Percentiles rank a stretch among this genome's conserved stretches.
phyloP scores from a whole-genome alignment of 2,113 vertebrate genomes.

The Rattus rattus region DNA sequence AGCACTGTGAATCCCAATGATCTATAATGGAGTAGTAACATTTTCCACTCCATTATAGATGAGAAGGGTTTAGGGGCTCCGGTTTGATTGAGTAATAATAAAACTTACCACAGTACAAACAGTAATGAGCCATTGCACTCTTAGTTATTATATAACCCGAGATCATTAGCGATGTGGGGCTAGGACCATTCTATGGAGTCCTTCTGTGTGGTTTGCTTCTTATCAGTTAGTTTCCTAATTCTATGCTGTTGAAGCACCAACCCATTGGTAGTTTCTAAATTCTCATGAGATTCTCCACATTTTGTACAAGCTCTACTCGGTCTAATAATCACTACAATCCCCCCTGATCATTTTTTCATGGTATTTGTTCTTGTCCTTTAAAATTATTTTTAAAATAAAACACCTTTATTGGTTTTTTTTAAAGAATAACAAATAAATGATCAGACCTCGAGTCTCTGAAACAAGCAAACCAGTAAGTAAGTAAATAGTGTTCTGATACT shows the following conservation, averaged over 20 bases:
- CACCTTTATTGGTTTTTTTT: not conserved
- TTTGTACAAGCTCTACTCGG: not conserved
- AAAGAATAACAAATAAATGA: not conserved
- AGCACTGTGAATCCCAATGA: not conserved
- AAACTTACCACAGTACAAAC: not conserved
- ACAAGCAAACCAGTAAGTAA: not conserved
- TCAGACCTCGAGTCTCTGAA: not conserved
- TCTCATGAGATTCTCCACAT: not conserved
- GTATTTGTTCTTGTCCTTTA: constrained; percentile 5
- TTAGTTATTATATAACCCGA: not conserved
- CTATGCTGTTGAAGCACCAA: not conserved
- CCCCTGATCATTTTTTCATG: not conserved
- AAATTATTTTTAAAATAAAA: not conserved
- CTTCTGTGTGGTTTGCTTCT: not conserved
- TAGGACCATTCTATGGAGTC: not conserved
- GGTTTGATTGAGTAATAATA: not conserved
- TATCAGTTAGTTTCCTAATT: not conserved
- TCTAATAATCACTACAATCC: not conserved
- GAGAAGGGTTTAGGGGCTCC: not conserved
- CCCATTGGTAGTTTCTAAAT: not conserved
- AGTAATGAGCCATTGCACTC: not conserved
- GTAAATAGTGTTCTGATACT: not conserved
- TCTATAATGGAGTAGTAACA: not conserved
- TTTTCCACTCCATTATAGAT: not conserved
- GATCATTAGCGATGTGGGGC: not conserved